Evolutionary conservation across 2,113 vertebrate species (phyloP).

Genomic region (Sminthopsis crassicaudata): DNA sequence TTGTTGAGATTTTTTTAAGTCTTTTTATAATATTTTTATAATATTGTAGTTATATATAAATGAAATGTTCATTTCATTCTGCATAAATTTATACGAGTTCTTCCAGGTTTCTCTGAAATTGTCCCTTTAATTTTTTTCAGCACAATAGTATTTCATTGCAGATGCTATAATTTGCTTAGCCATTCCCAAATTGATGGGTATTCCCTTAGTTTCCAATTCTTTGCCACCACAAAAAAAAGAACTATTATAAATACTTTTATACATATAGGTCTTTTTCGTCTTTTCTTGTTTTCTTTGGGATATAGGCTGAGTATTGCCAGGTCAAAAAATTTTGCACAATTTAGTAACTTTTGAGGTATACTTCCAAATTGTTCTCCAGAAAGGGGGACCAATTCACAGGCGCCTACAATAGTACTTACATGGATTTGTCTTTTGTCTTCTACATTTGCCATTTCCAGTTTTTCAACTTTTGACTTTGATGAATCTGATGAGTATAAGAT

Average conservation of each 20-base stretch:
- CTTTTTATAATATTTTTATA: neutral
- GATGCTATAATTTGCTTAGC: neutral
- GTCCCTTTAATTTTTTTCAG: neutral
- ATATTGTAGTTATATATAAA: neutral
- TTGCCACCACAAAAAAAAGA: neutral
- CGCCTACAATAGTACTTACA: neutral
- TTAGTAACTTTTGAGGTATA: neutral
- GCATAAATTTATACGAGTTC: neutral
- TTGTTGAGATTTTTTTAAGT: neutral
- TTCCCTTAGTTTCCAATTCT: neutral
- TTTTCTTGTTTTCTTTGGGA: neutral
- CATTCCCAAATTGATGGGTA: neutral
- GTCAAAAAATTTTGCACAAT: neutral
- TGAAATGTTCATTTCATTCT: neutral
- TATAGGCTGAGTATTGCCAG: neutral
- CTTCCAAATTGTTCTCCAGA: neutral
- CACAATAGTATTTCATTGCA: neutral
- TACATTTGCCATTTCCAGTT: neutral
- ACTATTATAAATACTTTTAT: neutral
- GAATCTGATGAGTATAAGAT: neutral
- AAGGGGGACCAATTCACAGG: neutral
- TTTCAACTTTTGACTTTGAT: too few species aligned
- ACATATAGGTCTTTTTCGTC: neutral
- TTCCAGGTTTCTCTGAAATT: neutral
- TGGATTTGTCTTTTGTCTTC: neutral